A percentile compares a stretch with the other conserved stretches of the same genome.
phyloP scores from a whole-genome alignment of 92 coral and sea anemone species.

The Porites rus region DNA sequence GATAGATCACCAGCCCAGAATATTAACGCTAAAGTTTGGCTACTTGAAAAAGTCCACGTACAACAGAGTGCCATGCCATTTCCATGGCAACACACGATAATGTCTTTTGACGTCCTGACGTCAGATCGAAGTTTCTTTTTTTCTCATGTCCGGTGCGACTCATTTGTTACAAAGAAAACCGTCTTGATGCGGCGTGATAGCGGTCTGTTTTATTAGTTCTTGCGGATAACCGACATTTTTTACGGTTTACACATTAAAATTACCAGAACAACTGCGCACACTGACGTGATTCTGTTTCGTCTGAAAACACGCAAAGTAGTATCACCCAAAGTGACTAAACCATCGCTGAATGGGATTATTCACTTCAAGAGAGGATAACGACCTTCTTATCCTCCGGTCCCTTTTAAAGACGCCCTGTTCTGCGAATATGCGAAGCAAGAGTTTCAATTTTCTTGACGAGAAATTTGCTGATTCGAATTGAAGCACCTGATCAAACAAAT shows the following conservation, averaged over 20 bases:
- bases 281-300: neutral
- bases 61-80: neutral
- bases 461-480: too few relatives aligned
- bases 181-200: slow-evolving; percentile 7
- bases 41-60: too few relatives aligned
- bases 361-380: neutral
- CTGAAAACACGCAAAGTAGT: neutral
- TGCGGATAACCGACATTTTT: neutral
- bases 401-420: too few relatives aligned
- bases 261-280: neutral
- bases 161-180: slow-evolving; percentile 8
- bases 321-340: neutral
- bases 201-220: neutral
- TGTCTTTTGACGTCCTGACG: neutral
- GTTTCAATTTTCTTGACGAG: too few relatives aligned
- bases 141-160: neutral
- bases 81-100: slow-evolving; percentile 18
- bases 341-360: neutral
- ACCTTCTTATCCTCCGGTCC: too few relatives aligned
- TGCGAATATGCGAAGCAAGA: too few relatives aligned
- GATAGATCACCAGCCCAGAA: neutral
- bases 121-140: neutral
- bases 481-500: too few relatives aligned
- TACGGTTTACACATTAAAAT: too few relatives aligned
- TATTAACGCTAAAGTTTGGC: too few relatives aligned